Conservation (phyloP, 2,113 vertebrate genomes). For the Dendrocopos noguchii region DNA sequence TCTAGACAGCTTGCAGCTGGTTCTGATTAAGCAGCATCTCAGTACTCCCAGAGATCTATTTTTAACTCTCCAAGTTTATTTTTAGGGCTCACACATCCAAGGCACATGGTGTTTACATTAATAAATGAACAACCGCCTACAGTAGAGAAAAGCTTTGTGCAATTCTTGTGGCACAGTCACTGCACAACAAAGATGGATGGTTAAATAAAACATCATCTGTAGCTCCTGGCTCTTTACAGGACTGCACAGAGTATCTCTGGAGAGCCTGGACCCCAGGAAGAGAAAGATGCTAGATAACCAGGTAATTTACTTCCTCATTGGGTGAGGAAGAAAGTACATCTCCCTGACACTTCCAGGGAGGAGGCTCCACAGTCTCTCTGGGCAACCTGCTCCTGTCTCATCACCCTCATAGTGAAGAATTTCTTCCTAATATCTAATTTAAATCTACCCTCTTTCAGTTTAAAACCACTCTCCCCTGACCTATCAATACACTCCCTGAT, state of each 20-base stretch:
- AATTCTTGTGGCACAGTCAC: constrained; percentile 47
- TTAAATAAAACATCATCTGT: not conserved
- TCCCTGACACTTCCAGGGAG: not conserved
- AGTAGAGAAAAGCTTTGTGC: constrained; percentile 68
- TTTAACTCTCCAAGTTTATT: constrained; percentile 79
- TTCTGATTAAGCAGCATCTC: constrained; percentile 84
- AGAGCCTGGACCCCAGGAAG: not conserved
- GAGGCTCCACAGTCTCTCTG: not conserved
- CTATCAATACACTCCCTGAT: not conserved
- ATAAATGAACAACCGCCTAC: constrained; percentile 79
- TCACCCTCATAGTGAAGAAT: not conserved
- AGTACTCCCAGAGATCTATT: constrained; percentile 78
- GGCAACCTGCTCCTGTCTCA: not conserved
- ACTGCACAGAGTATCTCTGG: not conserved
- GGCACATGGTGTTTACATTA: constrained; percentile 79
- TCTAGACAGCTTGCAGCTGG: constrained; percentile 87
- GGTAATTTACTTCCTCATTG: not conserved
- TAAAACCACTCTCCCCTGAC: not conserved
- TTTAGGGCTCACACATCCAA: constrained; percentile 79
- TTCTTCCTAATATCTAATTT: not conserved
- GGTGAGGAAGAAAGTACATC: not conserved
- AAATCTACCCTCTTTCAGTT: not conserved
- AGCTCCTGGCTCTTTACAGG: not conserved
- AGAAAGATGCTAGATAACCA: not conserved
- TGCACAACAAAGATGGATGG: not conserved